Evolutionary conservation across 2,797 vertebrate species (phyloP), one percentile per base, ranked within the genome.

Genomic region (Neopelma chrysocephalum): DNA sequence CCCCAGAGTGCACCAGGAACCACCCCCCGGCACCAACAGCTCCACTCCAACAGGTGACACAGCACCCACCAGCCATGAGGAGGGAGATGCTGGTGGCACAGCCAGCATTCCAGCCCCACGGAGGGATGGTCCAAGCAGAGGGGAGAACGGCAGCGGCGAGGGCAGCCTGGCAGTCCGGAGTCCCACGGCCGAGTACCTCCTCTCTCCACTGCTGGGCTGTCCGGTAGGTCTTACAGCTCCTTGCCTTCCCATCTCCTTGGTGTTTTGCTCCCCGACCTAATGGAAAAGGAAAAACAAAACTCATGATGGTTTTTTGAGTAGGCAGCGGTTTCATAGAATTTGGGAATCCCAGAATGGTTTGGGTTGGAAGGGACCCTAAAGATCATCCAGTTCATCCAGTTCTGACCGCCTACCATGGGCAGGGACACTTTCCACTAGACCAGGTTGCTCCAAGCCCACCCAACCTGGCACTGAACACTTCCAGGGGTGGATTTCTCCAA

Each of bases 201-300:
- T 90, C 43, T 97, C 96, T 16, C 97, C 97, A 0, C 66, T 97
- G 32, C 83, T 92, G 16, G 82, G 69, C 3, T 97, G 97, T 65
- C 97, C 95, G 87, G 98, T 98, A 96, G 82, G 98, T 98, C 58
- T 51, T 40, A 18, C 38, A n/a, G 68, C 75, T 89, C 18, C 9
- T 32, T 57, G 27, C 48, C 17, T 68, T 5, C 48, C 34, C 1
- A 5, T 3, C 71, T 76, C 22, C 48, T 70, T 26, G n/a, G 1
- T 5, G 60, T 85, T 48, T 3, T 36, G 13, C 65, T 91, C 54
- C 26, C 56, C 8, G 23, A 25, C 20, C 62, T 12, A 2, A 11
- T 19, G 45, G 12, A 25, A 51, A 64, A 81, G 29, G 61, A 36
- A 27, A 29, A 78, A 22, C 45, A n/a, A 66, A 84, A 47, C 26